Percentiles rank a stretch among this genome's conserved stretches.
Conservation (phyloP, 1,140 invertebrate species). For the Sycophila sp. region DNA sequence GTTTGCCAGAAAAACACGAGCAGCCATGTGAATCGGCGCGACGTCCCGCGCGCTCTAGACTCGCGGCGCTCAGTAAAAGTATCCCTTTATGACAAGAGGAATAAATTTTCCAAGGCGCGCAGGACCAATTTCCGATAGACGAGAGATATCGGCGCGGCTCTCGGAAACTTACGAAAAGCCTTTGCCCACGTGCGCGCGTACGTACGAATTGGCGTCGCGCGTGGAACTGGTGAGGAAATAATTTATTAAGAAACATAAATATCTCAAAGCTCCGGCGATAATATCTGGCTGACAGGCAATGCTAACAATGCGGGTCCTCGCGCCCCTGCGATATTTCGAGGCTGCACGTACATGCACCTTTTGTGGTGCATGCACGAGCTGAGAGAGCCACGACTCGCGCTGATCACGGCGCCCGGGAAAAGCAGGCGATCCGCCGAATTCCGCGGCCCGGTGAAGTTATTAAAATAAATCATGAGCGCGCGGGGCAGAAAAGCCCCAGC, state of each 20-base stretch:
- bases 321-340: neutral
- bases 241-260: conserved; percentile 33
- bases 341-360: too few species aligned
- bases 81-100: neutral
- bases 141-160: neutral
- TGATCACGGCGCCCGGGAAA: too few species aligned
- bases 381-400: too few species aligned
- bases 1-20: too few species aligned
- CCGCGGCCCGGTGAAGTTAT: neutral
- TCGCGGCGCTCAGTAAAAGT: neutral
- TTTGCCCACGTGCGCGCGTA: neutral
- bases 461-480: neutral
- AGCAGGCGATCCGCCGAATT: too few species aligned
- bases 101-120: conserved; percentile 2
- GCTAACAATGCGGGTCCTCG: conserved; percentile 33
- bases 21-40: neutral
- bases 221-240: conserved; percentile 4
- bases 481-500: too few species aligned
- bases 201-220: neutral
- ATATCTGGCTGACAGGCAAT: conserved; percentile 20
- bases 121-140: conserved; percentile 3
- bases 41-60: neutral
- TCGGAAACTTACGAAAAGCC: conserved; percentile 16
- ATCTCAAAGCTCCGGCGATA: conserved; percentile 19
- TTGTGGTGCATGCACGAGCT: too few species aligned